Base-by-base conservation (phyloP, 2,797 vertebrate genomes). In the Sebastes minor region DNA sequence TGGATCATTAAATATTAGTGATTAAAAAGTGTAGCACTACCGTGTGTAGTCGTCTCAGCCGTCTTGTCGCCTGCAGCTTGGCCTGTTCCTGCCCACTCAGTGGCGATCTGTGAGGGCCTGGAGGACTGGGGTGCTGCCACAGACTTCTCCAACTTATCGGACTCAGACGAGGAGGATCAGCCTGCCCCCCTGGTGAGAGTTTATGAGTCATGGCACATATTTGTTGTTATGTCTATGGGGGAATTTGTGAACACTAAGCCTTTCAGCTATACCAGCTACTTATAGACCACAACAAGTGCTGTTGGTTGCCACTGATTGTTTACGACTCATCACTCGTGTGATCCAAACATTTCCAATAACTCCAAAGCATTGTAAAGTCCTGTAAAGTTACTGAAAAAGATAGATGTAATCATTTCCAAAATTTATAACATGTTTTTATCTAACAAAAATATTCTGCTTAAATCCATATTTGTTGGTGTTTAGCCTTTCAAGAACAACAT, bases 91-190 rank as follows among this genome's bases (percentile, higher is more conserved):
- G 96, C 96, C 16, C 96, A 96, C 85, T 96, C 97, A 1, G 90
- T 96, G 90, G 97, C 97, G 13, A 96, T 96, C 81, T 96, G 97
- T 10, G 97, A 97, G 75, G 96, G 96, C 20, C 93, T 96, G 80
- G 96, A 97, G 76, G 96, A 97, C 90, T 97, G 97, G 97, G 94
- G 89, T 0, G 95, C 64, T 2, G 81, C 96, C 6, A 96, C 96
- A 71, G 96, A 97, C 87, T 95, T 96, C 23, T 97, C 96, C 78
- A 95, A 95, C 91, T 92, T 95, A 76, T 97, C 97, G 0, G 97
- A 97, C 91, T 97, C 96, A 0, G 97, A 98, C 9, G 97, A 98
- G 73, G 97, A 97, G 1, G 96, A 98, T 12, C 95, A 97, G 0
- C 96, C 92, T 0, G 53, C 86, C 52, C 94, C 96, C 6, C 92